These are phyloP conservation scores for Bombus waltoni DNA, from an alignment of 1,140 invertebrate genomes.

Conservation along the genomic window DNA sequence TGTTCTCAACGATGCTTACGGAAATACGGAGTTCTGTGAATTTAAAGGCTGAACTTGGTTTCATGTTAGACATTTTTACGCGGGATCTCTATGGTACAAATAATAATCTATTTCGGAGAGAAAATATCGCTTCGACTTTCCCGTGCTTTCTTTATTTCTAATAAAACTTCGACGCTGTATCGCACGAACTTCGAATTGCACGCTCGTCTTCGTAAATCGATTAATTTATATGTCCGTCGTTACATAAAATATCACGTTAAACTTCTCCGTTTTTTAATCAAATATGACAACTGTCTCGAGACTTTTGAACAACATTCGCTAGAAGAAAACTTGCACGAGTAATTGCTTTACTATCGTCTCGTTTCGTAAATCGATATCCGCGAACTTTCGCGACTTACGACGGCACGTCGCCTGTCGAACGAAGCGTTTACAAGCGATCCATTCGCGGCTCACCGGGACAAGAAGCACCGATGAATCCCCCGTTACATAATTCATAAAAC, in stretches of 20 bases:
- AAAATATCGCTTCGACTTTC: neutral
- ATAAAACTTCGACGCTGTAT: neutral
- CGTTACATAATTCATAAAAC: slow-evolving; percentile 49
- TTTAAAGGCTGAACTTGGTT: neutral
- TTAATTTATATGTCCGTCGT: neutral
- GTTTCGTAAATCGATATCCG: slow-evolving; percentile 23
- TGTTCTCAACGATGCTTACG: neutral
- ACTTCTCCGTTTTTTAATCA: neutral
- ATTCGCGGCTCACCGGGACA: neutral
- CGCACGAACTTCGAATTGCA: neutral
- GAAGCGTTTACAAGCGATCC: slow-evolving; percentile 4
- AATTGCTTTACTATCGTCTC: neutral
- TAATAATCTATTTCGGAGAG: neutral
- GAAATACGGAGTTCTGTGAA: no score
- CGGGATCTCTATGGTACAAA: neutral
- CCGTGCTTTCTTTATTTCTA: neutral
- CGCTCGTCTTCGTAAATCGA: neutral
- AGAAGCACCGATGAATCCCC: neutral
- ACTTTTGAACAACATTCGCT: neutral
- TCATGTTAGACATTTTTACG: neutral
- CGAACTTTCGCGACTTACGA: slow-evolving; percentile 29
- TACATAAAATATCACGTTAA: neutral
- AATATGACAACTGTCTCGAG: neutral
- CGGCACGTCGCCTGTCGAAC: neutral
- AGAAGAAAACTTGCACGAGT: neutral